Conservation (phyloP, 2,888 invertebrate genomes). For the Petrolisthes manimaculis region DNA sequence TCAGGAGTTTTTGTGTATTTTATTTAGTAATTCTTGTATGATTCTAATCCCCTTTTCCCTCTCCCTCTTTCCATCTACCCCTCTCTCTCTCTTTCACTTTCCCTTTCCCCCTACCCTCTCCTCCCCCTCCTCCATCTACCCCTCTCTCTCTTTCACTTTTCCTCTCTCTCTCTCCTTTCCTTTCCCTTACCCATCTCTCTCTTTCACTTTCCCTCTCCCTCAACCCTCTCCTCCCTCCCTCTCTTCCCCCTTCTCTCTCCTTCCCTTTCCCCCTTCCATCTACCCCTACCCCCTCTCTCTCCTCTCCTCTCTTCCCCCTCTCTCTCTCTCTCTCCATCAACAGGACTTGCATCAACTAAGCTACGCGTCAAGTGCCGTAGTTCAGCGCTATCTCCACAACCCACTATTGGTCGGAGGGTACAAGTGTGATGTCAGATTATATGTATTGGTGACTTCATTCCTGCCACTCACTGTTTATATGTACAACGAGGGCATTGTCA, state of each 20-base stretch:
- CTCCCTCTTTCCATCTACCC: too few relatives aligned
- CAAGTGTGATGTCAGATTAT: conserved; percentile 77
- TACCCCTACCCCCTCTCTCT: background rate
- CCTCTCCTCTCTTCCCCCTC: background rate
- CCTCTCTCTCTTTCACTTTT: too few relatives aligned
- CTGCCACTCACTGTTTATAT: conserved; percentile 74
- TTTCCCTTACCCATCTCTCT: background rate
- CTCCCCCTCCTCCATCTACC: background rate
- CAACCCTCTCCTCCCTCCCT: background rate
- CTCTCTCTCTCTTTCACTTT: conserved; percentile 1
- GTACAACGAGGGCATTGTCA: conserved; percentile 76
- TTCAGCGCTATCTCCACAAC: conserved; percentile 75
- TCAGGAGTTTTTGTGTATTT: background rate
- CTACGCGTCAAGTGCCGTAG: conserved; percentile 69
- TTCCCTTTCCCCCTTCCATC: background rate
- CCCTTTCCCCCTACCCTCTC: too few relatives aligned
- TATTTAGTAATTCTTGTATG: background rate
- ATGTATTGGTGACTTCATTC: conserved; percentile 75
- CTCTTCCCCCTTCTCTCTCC: background rate
- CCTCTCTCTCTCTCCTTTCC: background rate
- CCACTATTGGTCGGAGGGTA: conserved; percentile 76
- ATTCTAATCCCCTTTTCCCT: too few relatives aligned
- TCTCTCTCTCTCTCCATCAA: background rate
- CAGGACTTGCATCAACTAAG: conserved; percentile 64
- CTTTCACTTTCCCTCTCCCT: background rate